Base-by-base conservation (phyloP, 2,888 invertebrate genomes). In the Gortyna flavago region DNA sequence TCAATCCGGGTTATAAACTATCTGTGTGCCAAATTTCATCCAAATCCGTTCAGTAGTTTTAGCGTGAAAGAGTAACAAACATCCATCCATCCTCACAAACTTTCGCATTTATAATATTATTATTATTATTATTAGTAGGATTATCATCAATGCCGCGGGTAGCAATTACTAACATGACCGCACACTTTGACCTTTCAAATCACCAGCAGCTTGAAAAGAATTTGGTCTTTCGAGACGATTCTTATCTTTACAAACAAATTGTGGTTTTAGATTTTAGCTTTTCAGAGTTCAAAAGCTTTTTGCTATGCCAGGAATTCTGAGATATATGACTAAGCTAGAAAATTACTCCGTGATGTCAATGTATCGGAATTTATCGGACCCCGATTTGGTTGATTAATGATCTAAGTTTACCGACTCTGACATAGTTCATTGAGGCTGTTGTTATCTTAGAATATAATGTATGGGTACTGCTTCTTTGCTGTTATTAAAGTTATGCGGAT, bases 291-390 rank as follows among this genome's bases (percentile, higher is more conserved):
- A 64, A 61, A 68, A 72, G 16, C 16, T 74, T 70, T 62, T 67
- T 67, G 41, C 44, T 61, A 54, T 69, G 57, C 25, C 7, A 41
- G 18, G 32, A 70, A 83, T 83, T 83, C 62, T 48, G 16, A 25
- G 32, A 72, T 62, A 72, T 73, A 81, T 85, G 85, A 87, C 72
- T 85, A 80, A 87, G 74, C 61, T 75, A 77, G 72, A 72, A 83
- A 96, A 78, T 94, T 75, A 57, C 48, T 41, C 18, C 41, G 62
- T 81, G 87, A 87, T 76, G 72, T 83, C 73, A 88, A 78, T 61
- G 48, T 84, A 83, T 84, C 57, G 89, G 89, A 89, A 88, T 88
- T 84, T 84, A 86, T 81, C 66, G 72, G 44, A 76, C 75, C 79
- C 69, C 81, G 74, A 78, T 88, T 81, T 69, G 79, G 74, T 77